These are phyloP conservation scores for Apostichopus leukothele DNA, from an alignment of 53 echinoderm and acorn worm species.

Conservation along the genomic window DNA sequence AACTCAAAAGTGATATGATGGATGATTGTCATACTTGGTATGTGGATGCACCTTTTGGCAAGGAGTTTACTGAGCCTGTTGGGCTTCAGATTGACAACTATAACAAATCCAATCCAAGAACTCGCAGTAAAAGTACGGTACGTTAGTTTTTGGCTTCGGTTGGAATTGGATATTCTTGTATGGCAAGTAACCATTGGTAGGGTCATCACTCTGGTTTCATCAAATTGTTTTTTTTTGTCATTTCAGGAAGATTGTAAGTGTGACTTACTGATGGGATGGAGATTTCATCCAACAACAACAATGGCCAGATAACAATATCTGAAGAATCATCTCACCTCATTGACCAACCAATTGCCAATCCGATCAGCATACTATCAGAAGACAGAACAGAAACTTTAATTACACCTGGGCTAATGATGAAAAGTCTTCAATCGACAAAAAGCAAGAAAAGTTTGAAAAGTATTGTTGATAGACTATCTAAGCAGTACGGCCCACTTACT, in stretches of 20 bases:
- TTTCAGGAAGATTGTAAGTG: neutral
- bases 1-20: too few relatives aligned
- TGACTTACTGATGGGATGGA: neutral
- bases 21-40: too few relatives aligned
- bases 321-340: neutral
- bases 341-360: neutral
- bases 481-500: neutral
- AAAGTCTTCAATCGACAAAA: conserved; percentile 17
- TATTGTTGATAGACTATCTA: conserved; percentile 43
- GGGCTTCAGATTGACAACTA: too few relatives aligned
- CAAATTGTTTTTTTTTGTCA: neutral
- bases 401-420: neutral
- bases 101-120: too few relatives aligned
- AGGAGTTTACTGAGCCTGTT: too few relatives aligned
- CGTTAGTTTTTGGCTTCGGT: too few relatives aligned
- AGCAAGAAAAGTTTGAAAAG: conserved; percentile 50
- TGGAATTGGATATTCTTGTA: too few relatives aligned
- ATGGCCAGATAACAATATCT: neutral
- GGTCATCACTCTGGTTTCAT: too few relatives aligned
- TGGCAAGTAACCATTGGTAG: too few relatives aligned
- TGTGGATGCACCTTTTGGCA: too few relatives aligned
- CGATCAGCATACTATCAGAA: neutral
- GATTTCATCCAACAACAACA: neutral
- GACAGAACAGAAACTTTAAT: neutral
- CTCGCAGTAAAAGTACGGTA: too few relatives aligned